Evolutionary conservation across 92 coral and sea anemone species (phyloP).

Genomic region (Bergia puertoricense): DNA sequence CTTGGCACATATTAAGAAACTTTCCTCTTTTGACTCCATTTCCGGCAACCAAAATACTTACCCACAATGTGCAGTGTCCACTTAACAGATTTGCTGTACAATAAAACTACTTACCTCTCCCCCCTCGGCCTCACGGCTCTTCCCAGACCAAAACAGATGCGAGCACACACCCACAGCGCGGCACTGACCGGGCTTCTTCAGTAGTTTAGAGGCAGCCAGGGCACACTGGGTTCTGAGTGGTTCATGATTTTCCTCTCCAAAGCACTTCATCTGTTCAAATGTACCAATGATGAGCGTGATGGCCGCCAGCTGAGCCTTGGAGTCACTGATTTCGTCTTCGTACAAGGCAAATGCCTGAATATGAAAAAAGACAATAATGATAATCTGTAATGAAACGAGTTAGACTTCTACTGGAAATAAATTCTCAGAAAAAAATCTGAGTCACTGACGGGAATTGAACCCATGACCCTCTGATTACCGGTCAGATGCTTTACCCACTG

Average conservation of each 20-base stretch:
- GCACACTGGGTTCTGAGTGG: slow-evolving; percentile 98
- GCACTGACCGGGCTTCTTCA: slow-evolving; percentile 98
- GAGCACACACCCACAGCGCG: slow-evolving; percentile 99
- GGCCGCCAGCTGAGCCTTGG: slow-evolving; percentile 96
- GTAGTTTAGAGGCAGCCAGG: slow-evolving; percentile 93
- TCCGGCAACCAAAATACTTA: neutral
- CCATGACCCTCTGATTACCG: too few species aligned
- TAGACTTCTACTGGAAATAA: too few species aligned
- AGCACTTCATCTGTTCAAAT: slow-evolving; percentile 97
- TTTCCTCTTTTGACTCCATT: neutral
- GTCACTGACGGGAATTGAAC: too few species aligned
- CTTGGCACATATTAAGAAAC: neutral
- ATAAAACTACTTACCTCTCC: slow-evolving; percentile 75
- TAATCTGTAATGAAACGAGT: too few species aligned
- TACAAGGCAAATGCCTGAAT: slow-evolving; percentile 95
- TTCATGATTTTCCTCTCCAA: slow-evolving; percentile 98
- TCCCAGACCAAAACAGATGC: slow-evolving; percentile 98
- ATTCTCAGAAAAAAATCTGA: too few species aligned
- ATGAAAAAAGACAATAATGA: neutral
- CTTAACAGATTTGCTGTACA: neutral
- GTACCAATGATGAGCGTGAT: slow-evolving; percentile 97
- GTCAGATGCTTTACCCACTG: too few species aligned
- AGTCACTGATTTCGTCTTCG: slow-evolving; percentile 99
- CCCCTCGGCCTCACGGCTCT: slow-evolving; percentile 87
- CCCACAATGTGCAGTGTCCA: neutral